Evolutionary conservation across 2,888 invertebrate species (phyloP).

Genomic region (Spodoptera exigua): DNA sequence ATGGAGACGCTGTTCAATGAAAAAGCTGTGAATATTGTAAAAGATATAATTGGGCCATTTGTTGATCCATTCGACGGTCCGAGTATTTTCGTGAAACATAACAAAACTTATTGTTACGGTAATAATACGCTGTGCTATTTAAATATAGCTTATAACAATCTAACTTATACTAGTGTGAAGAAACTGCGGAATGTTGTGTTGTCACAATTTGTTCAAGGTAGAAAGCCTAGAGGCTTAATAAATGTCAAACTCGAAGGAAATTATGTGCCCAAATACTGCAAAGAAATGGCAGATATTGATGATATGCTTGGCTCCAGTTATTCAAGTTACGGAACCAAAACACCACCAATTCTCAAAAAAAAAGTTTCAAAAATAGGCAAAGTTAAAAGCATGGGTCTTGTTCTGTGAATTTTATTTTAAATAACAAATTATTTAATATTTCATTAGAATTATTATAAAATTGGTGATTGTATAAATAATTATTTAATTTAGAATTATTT

Average conservation of each 20-base stretch:
- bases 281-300: constrained; percentile 4
- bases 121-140: not conserved
- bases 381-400: too few species aligned
- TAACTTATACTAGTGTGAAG: not conserved
- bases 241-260: constrained; percentile 21
- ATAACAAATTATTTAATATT: too few species aligned
- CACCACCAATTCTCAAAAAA: too few species aligned
- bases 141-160: not conserved
- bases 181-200: not conserved
- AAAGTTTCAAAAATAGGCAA: too few species aligned
- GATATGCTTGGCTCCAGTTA: not conserved
- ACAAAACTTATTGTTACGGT: not conserved
- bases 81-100: not conserved
- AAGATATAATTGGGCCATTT: not conserved
- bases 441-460: too few species aligned
- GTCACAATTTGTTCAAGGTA: not conserved
- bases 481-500: not conserved
- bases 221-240: constrained; percentile 12
- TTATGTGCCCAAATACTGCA: not conserved
- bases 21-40: not conserved
- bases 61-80: not conserved
- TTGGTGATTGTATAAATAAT: too few species aligned
- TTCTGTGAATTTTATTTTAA: too few species aligned
- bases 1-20: not conserved
- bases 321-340: too few species aligned